Evolutionary conservation across 2,797 vertebrate species (phyloP).

Genomic region (Xenopus petersii): DNA sequence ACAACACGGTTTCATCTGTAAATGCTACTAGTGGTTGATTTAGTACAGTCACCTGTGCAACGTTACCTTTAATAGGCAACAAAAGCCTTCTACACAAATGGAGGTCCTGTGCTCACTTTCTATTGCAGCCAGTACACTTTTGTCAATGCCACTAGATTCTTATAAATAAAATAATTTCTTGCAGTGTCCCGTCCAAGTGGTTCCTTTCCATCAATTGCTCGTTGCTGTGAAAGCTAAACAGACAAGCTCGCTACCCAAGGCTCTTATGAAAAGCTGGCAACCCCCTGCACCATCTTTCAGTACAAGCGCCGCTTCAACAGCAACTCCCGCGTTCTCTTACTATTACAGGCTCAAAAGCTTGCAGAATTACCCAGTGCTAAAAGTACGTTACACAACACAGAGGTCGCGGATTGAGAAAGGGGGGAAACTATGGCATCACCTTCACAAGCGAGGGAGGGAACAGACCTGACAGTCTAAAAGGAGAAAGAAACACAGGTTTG

Average conservation of each 20-base stretch:
- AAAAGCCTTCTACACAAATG: too few relatives aligned
- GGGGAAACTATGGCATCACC: slow-evolving; percentile 27
- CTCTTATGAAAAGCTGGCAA: slow-evolving; percentile 19
- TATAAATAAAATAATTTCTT: slow-evolving; percentile 70
- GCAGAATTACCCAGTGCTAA: slow-evolving; percentile 50
- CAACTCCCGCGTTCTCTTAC: slow-evolving; percentile 57
- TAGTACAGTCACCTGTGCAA: too few relatives aligned
- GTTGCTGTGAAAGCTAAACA: background rate
- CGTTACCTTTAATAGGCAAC: too few relatives aligned
- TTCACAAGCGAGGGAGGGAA: slow-evolving; percentile 22
- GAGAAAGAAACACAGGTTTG: slow-evolving; percentile 63
- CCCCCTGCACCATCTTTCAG: slow-evolving; percentile 38
- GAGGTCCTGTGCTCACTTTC: too few relatives aligned
- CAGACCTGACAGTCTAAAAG: slow-evolving; percentile 44
- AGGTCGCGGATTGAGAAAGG: slow-evolving; percentile 54
- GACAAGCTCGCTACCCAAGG: background rate
- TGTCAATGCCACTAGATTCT: slow-evolving; percentile 31
- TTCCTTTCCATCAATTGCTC: background rate
- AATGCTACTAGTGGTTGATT: too few relatives aligned
- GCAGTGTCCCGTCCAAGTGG: background rate
- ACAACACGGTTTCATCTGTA: too few relatives aligned
- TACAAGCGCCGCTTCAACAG: slow-evolving; percentile 37
- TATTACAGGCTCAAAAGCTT: slow-evolving; percentile 38
- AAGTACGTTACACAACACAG: slow-evolving; percentile 52
- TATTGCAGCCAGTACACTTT: too few relatives aligned